These are phyloP conservation scores for Cryptotis parvus DNA, from an alignment of 2,113 vertebrate genomes.

Conservation along the genomic window DNA sequence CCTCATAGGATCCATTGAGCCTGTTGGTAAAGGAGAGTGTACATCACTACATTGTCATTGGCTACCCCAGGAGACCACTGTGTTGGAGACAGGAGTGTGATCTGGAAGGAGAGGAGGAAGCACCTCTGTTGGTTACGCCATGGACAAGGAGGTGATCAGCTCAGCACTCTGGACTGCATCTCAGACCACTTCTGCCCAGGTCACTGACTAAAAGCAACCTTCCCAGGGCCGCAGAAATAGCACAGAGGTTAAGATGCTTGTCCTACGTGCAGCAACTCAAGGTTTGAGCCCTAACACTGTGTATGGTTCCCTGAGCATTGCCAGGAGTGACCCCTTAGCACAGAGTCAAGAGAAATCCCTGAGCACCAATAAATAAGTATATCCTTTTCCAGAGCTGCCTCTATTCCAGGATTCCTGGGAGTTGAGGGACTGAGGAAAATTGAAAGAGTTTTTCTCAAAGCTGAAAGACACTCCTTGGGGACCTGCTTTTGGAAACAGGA, in stretches of 20 bases:
- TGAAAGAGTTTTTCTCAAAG: background rate
- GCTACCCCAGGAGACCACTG: background rate
- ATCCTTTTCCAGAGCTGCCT: background rate
- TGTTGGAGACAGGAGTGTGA: fast-evolving
- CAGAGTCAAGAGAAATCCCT: no score
- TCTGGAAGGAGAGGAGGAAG: background rate
- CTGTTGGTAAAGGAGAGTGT: conserved; percentile 57
- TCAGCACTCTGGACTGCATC: background rate
- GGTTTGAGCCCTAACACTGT: background rate
- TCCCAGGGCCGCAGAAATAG: no score
- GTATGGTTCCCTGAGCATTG: no score
- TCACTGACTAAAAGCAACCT: background rate
- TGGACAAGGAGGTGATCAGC: background rate
- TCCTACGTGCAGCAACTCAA: no score
- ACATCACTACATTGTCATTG: background rate
- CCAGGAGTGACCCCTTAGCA: no score
- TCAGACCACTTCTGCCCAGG: background rate
- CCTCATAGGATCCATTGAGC: conserved; percentile 90
- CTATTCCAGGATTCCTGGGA: background rate
- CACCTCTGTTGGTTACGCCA: background rate
- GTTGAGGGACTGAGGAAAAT: no score
- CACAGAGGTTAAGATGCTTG: background rate
- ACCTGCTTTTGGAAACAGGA: background rate
- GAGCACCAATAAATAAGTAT: no score
- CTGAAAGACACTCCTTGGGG: background rate